A percentile compares a stretch with the other conserved stretches of the same genome.
Evolutionary conservation across 2,797 vertebrate species (phyloP).

Genomic region (Gymnothorax javanicus): DNA sequence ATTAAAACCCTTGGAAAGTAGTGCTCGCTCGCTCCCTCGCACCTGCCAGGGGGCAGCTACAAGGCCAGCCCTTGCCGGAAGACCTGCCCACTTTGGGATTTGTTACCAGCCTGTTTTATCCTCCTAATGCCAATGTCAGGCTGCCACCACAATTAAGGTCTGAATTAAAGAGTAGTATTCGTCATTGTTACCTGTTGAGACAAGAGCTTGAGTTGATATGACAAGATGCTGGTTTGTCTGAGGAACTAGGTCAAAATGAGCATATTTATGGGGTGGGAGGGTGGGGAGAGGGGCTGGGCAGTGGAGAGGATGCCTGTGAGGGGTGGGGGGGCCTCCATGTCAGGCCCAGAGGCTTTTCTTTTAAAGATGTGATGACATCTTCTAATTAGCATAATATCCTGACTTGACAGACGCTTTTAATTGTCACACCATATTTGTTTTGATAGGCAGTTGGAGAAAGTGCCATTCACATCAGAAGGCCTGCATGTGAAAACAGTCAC

Average conservation of each 20-base stretch:
- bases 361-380: constrained; percentile 52
- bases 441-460: constrained; percentile 14
- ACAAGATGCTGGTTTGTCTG: constrained; percentile 48
- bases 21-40: not conserved
- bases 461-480: constrained; percentile 21
- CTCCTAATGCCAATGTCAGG: constrained; percentile 28
- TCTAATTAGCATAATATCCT: constrained; percentile 60
- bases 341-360: constrained; percentile 41
- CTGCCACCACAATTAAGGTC: constrained; percentile 40
- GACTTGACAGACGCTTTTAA: constrained; percentile 59
- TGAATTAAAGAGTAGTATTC: constrained; percentile 47
- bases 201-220: constrained; percentile 47
- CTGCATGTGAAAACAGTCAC: constrained; percentile 24
- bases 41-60: not conserved
- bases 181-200: constrained; percentile 51
- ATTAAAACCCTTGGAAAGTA: constrained; percentile 4
- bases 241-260: constrained; percentile 59
- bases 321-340: constrained; percentile 57
- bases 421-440: constrained; percentile 52
- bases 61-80: not conserved
- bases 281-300: constrained; percentile 44
- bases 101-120: constrained; percentile 12
- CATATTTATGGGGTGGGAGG: constrained; percentile 59
- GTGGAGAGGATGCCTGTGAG: constrained; percentile 26
- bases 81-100: constrained; percentile 5